phyloP scores from a whole-genome alignment of 2,113 vertebrate genomes.

The Rallus limicola region DNA sequence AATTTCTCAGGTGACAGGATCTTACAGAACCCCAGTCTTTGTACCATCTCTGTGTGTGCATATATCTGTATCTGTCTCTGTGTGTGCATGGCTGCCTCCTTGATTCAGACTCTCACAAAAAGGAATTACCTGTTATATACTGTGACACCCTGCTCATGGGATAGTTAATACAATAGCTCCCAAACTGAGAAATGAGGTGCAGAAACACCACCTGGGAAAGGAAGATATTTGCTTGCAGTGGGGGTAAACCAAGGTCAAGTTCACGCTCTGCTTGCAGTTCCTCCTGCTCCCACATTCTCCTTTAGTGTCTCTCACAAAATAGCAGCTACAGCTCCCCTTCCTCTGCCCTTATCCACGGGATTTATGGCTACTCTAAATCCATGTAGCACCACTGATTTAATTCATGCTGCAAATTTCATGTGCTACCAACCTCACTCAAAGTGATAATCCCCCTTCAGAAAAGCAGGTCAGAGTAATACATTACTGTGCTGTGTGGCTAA shows the following conservation, averaged over 20 bases:
- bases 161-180: background rate
- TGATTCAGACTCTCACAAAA: background rate
- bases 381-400: background rate
- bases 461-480: background rate
- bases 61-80: fast-evolving
- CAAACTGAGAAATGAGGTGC: background rate
- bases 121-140: fast-evolving
- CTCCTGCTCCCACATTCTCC: background rate
- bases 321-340: background rate
- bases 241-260: background rate
- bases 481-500: background rate
- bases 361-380: background rate
- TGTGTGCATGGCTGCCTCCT: background rate
- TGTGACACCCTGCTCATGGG: background rate
- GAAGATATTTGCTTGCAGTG: background rate
- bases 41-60: background rate
- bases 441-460: background rate
- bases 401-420: background rate
- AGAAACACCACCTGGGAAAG: background rate
- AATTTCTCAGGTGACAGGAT: background rate
- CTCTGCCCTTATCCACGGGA: background rate
- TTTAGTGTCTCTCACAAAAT: background rate
- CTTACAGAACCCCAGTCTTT: background rate
- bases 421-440: background rate
- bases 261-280: background rate